Conservation (phyloP, 2,888 invertebrate species). For the Campopleginae sp. region DNA sequence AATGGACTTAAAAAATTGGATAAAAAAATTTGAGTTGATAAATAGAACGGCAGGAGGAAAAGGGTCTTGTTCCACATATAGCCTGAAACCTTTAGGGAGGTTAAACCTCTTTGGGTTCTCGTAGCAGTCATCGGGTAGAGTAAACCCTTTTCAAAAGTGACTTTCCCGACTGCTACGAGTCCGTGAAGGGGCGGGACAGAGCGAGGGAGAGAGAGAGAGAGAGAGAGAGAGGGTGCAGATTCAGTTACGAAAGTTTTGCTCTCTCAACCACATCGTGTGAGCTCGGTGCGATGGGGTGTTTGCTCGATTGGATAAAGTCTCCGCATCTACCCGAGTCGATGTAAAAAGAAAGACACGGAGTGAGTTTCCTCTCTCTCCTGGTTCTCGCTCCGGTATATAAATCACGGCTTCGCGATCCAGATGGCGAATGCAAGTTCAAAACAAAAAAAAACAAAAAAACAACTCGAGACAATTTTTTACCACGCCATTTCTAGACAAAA, state of each 20-base stretch:
- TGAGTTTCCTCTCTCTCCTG: background rate
- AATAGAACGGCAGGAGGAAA: background rate
- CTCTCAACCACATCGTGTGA: slow-evolving; percentile 46
- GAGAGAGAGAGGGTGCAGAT: slow-evolving; percentile 43
- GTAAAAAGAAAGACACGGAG: slow-evolving; percentile 5
- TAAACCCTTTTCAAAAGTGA: slow-evolving; percentile 37
- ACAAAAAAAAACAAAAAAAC: no score
- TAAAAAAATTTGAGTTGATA: background rate
- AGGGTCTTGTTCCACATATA: background rate
- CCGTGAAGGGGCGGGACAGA: slow-evolving; percentile 20
- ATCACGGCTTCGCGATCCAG: slow-evolving; percentile 18
- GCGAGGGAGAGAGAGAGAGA: slow-evolving; percentile 11
- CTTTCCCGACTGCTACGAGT: slow-evolving; percentile 23
- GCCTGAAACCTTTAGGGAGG: background rate
- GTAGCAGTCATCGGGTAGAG: slow-evolving; percentile 11
- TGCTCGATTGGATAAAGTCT: slow-evolving; percentile 64
- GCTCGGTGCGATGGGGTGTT: slow-evolving; percentile 34
- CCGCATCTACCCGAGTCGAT: slow-evolving; percentile 28
- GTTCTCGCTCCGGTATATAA: slow-evolving; percentile 8
- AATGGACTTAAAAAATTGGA: no score
- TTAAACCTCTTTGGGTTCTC: slow-evolving; percentile 19
- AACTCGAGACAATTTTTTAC: slow-evolving; percentile 14
- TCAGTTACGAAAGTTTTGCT: slow-evolving; percentile 63
- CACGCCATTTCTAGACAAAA: background rate
- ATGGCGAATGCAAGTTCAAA: slow-evolving; percentile 8